phyloP scores from a whole-genome alignment of 2,888 invertebrate genomes.

The Volucella bombylans region DNA sequence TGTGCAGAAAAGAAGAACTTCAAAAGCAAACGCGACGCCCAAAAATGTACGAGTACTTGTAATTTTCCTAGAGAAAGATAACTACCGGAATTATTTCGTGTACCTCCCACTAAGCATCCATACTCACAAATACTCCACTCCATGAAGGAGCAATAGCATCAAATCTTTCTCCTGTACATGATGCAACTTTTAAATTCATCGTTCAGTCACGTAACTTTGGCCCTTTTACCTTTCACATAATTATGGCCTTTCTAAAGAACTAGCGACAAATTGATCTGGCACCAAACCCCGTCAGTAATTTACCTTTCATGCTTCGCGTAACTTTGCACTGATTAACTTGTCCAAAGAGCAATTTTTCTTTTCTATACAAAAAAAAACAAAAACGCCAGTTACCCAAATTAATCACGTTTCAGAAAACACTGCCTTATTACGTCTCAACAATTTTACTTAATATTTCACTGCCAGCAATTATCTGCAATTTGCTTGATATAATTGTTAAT shows the following conservation, averaged over 20 bases:
- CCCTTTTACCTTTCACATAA: slow-evolving; percentile 30
- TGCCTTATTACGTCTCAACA: slow-evolving; percentile 6
- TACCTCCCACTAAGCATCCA: too few species aligned
- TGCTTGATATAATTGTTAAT: slow-evolving; percentile 27
- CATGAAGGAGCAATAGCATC: background rate
- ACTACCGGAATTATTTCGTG: too few species aligned
- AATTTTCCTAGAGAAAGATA: too few species aligned
- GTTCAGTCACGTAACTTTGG: background rate
- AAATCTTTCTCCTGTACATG: background rate
- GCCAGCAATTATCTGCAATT: slow-evolving; percentile 40
- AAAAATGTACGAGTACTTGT: too few species aligned
- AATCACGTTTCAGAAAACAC: background rate
- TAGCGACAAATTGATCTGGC: slow-evolving; percentile 4
- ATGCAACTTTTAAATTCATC: background rate
- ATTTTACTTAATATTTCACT: slow-evolving; percentile 24
- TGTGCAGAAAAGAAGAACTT: too few species aligned
- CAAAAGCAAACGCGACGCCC: too few species aligned
- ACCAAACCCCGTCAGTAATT: slow-evolving; percentile 8
- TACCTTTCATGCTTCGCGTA: slow-evolving; percentile 10
- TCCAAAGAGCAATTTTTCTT: slow-evolving; percentile 11
- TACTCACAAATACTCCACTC: too few species aligned
- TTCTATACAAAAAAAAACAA: background rate
- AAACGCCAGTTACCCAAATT: background rate
- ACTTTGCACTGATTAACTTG: background rate
- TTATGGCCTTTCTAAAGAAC: slow-evolving; percentile 11